A percentile compares a stretch with the other conserved stretches of the same genome.
Conservation (phyloP, 2,113 vertebrate species). For the Hippopotamus amphibius region DNA sequence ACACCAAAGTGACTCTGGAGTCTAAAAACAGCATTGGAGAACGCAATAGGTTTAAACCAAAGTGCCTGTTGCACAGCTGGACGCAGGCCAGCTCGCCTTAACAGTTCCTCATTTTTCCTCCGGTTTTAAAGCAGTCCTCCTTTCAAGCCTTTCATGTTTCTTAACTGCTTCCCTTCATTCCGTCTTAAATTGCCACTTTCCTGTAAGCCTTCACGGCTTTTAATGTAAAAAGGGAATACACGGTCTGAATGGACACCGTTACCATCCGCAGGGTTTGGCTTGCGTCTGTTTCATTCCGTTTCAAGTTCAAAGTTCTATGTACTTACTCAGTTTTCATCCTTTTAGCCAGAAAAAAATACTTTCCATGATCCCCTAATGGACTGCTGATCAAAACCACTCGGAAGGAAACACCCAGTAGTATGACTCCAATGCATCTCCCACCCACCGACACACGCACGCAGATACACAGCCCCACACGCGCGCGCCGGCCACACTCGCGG, state of each 20-base stretch:
- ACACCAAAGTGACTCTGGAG: not conserved
- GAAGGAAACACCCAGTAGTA: constrained; percentile 83
- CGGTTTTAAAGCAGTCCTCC: constrained; percentile 64
- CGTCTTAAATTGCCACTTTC: constrained; percentile 83
- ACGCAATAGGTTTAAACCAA: constrained; percentile 78
- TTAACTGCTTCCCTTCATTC: constrained; percentile 80
- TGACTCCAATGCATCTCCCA: constrained; percentile 82
- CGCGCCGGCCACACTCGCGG: not conserved
- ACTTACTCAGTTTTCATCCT: constrained; percentile 87
- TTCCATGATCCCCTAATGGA: constrained; percentile 83
- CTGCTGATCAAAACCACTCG: constrained; percentile 87
- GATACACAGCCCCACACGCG: constrained; percentile 72
- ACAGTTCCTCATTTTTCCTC: constrained; percentile 72
- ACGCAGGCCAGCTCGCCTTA: constrained; percentile 73
- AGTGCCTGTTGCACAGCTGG: constrained; percentile 72
- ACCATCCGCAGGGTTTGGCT: constrained; percentile 62
- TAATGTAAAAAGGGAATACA: constrained; percentile 68
- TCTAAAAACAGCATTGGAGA: constrained; percentile 10
- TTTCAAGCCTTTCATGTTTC: constrained; percentile 72
- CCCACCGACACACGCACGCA: constrained; percentile 58
- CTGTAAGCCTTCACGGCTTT: constrained; percentile 78
- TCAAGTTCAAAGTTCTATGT: constrained; percentile 87
- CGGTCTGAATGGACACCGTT: constrained; percentile 68
- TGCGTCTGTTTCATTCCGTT: constrained; percentile 74
- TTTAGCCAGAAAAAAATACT: constrained; percentile 79